Percentiles rank a stretch among this genome's conserved stretches.
Evolutionary conservation across 1,140 invertebrate genomes (phyloP).

Genomic region (Bombus fervidus): DNA sequence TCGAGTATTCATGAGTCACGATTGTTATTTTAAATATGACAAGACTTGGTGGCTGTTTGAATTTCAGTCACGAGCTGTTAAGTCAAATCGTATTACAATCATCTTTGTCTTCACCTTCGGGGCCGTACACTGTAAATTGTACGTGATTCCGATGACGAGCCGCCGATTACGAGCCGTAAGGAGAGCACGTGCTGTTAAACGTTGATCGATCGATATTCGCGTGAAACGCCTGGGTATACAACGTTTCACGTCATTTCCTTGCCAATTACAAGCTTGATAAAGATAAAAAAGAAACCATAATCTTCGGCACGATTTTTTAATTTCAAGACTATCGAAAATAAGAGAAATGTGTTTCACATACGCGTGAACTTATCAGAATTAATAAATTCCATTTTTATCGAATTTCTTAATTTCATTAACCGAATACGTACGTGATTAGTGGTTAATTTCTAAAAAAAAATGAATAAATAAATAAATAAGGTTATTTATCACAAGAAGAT

Average conservation of each 20-base stretch:
- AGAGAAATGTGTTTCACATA: background rate
- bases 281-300: background rate
- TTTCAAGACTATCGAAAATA: background rate
- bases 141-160: conserved; percentile 54
- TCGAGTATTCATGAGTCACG: conserved; percentile 30
- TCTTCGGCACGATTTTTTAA: background rate
- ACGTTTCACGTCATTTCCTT: background rate
- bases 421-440: too few species aligned
- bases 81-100: conserved; percentile 50
- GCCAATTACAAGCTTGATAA: background rate
- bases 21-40: conserved; percentile 53
- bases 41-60: conserved; percentile 36
- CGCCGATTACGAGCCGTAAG: conserved; percentile 28
- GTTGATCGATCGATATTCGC: background rate
- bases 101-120: conserved; percentile 44
- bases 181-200: conserved; percentile 35
- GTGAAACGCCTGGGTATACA: background rate
- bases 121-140: conserved; percentile 49
- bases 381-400: too few species aligned
- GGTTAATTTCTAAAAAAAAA: too few species aligned
- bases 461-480: too few species aligned
- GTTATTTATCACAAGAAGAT: too few species aligned
- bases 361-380: too few species aligned
- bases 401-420: too few species aligned
- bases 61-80: conserved; percentile 52